These are phyloP conservation scores for Torymus auratus DNA, from an alignment of 2,888 invertebrate species.

Conservation along the genomic window DNA sequence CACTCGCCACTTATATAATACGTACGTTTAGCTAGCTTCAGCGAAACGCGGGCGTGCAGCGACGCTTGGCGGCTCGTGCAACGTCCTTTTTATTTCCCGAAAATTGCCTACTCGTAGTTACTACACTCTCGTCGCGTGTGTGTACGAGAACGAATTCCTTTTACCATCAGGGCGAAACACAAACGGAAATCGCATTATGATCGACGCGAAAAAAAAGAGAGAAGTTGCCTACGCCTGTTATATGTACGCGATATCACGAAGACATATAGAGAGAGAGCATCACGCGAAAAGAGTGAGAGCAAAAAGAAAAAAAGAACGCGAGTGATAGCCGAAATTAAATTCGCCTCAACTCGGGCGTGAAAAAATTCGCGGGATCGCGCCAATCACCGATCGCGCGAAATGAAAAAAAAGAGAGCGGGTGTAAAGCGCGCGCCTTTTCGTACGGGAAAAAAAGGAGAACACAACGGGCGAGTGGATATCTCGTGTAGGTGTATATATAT, in stretches of 20 bases:
- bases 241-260: no score
- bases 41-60: no score
- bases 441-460: not conserved
- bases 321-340: constrained; percentile 43
- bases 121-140: no score
- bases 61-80: no score
- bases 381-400: constrained; percentile 35
- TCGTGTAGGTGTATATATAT: no score
- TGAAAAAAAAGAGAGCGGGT: not conserved
- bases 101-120: no score
- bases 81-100: no score
- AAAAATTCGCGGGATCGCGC: constrained; percentile 30
- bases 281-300: not conserved
- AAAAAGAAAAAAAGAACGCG: constrained; percentile 11
- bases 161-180: not conserved
- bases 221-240: not conserved
- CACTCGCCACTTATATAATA: no score
- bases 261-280: constrained; percentile 2
- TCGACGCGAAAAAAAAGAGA: constrained; percentile 6
- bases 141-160: no score
- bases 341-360: constrained; percentile 42
- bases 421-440: no score
- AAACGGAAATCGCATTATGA: constrained; percentile 42
- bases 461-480: not conserved
- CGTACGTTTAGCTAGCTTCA: no score